These are phyloP conservation scores for Phoronis australis DNA, from an alignment of 2,888 invertebrate species.

Conservation along the genomic window DNA sequence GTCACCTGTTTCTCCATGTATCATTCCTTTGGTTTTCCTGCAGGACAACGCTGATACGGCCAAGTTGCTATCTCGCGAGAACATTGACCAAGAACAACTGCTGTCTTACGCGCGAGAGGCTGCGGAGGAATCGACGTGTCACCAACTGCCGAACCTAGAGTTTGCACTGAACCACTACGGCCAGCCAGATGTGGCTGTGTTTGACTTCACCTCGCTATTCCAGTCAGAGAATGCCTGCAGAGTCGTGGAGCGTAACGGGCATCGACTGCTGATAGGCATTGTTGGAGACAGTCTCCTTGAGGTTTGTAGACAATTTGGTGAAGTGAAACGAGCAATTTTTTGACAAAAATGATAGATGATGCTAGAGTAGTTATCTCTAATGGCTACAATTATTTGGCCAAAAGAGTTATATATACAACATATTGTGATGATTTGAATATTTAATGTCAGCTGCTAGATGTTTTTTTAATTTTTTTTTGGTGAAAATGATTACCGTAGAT, in stretches of 20 bases:
- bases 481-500: no score
- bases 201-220: slow-evolving; percentile 98
- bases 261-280: slow-evolving; percentile 77
- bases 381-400: no score
- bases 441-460: no score
- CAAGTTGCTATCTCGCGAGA: slow-evolving; percentile 76
- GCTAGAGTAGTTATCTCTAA: no score
- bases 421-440: no score
- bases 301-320: slow-evolving; percentile 59
- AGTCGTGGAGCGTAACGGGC: slow-evolving; percentile 70
- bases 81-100: slow-evolving; percentile 83
- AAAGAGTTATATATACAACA: no score
- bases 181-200: slow-evolving; percentile 95
- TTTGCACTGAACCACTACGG: slow-evolving; percentile 98
- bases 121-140: slow-evolving; percentile 64
- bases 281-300: slow-evolving; percentile 96
- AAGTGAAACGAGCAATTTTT: no score
- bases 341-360: no score
- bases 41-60: slow-evolving; percentile 89
- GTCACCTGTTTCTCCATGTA: no score
- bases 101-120: slow-evolving; percentile 90
- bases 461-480: no score
- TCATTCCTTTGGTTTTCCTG: no score
- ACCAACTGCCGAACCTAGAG: slow-evolving; percentile 60
- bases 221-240: slow-evolving; percentile 92